Evolutionary conservation across 2,888 invertebrate genomes (phyloP).

Genomic region (Rotaria magnacalcarata): DNA sequence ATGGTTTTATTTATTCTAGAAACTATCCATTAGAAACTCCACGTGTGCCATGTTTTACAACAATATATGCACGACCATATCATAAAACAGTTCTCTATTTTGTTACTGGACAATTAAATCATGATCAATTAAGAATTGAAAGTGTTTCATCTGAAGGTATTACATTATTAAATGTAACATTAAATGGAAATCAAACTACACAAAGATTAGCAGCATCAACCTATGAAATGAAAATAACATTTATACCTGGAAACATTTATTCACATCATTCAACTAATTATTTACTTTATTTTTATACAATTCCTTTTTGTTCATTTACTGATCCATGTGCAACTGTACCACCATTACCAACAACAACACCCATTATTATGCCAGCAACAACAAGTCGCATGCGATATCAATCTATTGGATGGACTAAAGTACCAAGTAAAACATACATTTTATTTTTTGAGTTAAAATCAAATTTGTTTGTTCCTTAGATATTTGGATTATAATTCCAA

Average conservation of each 20-base stretch:
- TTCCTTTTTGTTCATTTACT: background rate
- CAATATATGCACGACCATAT: slow-evolving; percentile 29
- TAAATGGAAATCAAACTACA: slow-evolving; percentile 26
- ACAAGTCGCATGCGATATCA: background rate
- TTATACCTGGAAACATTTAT: background rate
- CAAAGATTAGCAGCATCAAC: background rate
- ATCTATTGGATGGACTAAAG: background rate
- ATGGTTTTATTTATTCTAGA: slow-evolving; percentile 23
- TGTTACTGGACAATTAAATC: slow-evolving; percentile 11
- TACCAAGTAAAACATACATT: background rate
- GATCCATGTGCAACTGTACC: background rate
- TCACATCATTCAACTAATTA: slow-evolving; percentile 6
- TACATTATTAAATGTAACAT: slow-evolving; percentile 1
- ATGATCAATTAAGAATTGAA: slow-evolving; percentile 12
- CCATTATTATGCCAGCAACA: background rate
- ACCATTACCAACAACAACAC: background rate
- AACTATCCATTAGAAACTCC: slow-evolving; percentile 1
- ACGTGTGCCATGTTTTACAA: slow-evolving; percentile 21
- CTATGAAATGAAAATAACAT: slow-evolving; percentile 28
- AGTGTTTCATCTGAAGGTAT: slow-evolving; percentile 26
- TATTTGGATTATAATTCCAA: slow-evolving; percentile 34
- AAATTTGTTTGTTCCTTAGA: background rate
- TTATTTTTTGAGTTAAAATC: background rate
- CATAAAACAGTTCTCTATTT: slow-evolving; percentile 31
- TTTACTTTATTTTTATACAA: slow-evolving; percentile 34